A percentile compares a stretch with the other conserved stretches of the same genome.
These are phyloP conservation scores for Dicycla oo DNA, from an alignment of 2,888 invertebrate genomes.

Conservation along the genomic window DNA sequence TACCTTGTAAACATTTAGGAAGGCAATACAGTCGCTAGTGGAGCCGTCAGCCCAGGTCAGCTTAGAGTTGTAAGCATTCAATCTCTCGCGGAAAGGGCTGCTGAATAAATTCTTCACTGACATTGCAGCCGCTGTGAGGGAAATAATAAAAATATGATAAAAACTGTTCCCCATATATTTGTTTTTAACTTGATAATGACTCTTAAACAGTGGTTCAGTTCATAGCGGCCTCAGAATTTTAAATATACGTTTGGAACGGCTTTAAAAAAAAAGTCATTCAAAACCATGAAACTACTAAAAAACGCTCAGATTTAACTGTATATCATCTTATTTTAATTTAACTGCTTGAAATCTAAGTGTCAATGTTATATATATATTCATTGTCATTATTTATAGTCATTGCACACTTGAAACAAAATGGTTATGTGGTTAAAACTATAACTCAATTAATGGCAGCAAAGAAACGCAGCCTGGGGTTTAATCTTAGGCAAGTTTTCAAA, in stretches of 20 bases:
- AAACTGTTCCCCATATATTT: not conserved
- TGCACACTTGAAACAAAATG: too few relatives aligned
- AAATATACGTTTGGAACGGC: too few relatives aligned
- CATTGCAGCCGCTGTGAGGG: conserved; percentile 93
- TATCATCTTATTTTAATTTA: not conserved
- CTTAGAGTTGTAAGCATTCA: conserved; percentile 94
- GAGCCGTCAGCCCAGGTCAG: conserved; percentile 95
- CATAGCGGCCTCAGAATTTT: too few relatives aligned
- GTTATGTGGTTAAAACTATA: too few relatives aligned
- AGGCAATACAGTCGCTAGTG: conserved; percentile 95
- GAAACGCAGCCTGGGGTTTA: too few relatives aligned
- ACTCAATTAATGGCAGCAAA: too few relatives aligned
- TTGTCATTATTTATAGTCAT: too few relatives aligned
- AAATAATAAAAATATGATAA: not conserved
- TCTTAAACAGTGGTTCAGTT: too few relatives aligned
- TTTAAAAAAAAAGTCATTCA: too few relatives aligned
- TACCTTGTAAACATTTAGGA: conserved; percentile 95
- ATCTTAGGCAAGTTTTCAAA: not conserved
- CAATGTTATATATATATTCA: too few relatives aligned
- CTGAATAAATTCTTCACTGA: conserved; percentile 95
- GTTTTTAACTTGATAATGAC: not conserved
- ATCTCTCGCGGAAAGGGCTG: conserved; percentile 92
- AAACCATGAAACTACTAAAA: too few relatives aligned
- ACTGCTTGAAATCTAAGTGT: not conserved
- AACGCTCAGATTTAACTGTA: too few relatives aligned